These are phyloP conservation scores for Poecilus cupreus DNA, from an alignment of 2,888 invertebrate species.

Conservation along the genomic window DNA sequence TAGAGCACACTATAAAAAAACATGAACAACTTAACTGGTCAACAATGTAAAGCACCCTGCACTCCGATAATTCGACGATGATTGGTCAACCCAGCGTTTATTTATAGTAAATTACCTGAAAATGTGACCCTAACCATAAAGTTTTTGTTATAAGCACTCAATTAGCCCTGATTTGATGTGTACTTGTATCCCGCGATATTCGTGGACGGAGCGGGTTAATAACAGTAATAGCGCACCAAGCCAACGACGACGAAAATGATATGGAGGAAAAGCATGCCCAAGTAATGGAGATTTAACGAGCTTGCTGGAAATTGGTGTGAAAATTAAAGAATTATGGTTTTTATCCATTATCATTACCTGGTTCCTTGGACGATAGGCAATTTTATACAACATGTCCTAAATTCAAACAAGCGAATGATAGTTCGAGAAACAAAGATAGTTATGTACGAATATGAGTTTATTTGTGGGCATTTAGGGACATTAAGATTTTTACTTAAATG, in stretches of 20 bases:
- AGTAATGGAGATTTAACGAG: slow-evolving; percentile 37
- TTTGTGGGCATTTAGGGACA: too few species aligned
- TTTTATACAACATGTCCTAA: too few species aligned
- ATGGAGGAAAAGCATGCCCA: background rate
- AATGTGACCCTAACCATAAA: background rate
- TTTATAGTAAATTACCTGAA: slow-evolving; percentile 35
- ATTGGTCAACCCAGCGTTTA: slow-evolving; percentile 28
- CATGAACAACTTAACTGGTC: background rate
- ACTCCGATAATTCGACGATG: slow-evolving; percentile 22
- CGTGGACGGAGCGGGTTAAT: background rate
- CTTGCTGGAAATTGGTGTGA: slow-evolving; percentile 3
- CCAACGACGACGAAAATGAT: slow-evolving; percentile 19
- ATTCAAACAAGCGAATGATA: too few species aligned
- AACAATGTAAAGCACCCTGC: slow-evolving; percentile 5
- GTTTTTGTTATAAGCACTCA: slow-evolving; percentile 40
- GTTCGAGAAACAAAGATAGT: too few species aligned
- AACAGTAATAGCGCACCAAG: slow-evolving; percentile 29
- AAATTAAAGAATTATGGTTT: slow-evolving; percentile 14
- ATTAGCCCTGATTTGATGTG: slow-evolving; percentile 34
- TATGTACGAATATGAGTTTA: too few species aligned
- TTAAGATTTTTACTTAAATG: too few species aligned
- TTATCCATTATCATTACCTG: background rate
- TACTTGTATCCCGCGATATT: background rate
- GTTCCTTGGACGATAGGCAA: too few species aligned
- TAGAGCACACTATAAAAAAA: too few species aligned